Evolutionary conservation across 2,797 vertebrate species (phyloP), one percentile per base, ranked within the genome.

Genomic region (Tauraco hartlaubi): DNA sequence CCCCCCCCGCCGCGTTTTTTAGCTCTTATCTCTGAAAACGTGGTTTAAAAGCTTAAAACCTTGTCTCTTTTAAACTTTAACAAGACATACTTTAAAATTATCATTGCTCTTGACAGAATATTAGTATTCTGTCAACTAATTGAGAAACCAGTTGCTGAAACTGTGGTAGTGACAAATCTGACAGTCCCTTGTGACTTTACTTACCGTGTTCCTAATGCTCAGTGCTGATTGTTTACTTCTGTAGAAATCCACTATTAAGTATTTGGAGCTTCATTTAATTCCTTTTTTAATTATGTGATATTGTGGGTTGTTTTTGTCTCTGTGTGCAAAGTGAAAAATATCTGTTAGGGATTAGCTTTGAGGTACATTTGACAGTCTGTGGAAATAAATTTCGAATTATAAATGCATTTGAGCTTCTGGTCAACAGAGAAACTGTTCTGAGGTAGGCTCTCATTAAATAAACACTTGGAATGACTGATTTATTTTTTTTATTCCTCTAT

Each of bases 261-360:
- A 84, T 83, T 96, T 91, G 67, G 91, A 95, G 88, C 91, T 95
- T 96, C 31, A 22, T 95, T 92, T 96, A 96, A 93, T 97, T 97
- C 94, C 96, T 91, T 76, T 92, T 96, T 81, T 90, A 95, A 97
- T 97, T 96, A 96, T 74, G 12, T 28, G 76, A 93, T 83, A 23
- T 48, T 49, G 46, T 28, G 35, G 61, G 41, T 26, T 63, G 31
- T 25, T 72, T 91, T 75, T 64, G 31, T 69, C 44, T 74, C 54
- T 48, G 28, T 52, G n/a, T 69, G 64, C 35, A 20, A 41, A 93
- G 54, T 77, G 31, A 80, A 83, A 93, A 87, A 68, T 12, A 19
- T 55, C 46, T 77, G 17, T 52, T 75, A 28, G 16, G 63, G 80
- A 84, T 92, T 95, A 77, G 66, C 11, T 85, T 39, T 81, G 71